Percentiles rank a stretch among this genome's conserved stretches.
These are phyloP conservation scores for Drosophila borborema DNA, from an alignment of 2,888 invertebrate genomes.

Conservation along the genomic window DNA sequence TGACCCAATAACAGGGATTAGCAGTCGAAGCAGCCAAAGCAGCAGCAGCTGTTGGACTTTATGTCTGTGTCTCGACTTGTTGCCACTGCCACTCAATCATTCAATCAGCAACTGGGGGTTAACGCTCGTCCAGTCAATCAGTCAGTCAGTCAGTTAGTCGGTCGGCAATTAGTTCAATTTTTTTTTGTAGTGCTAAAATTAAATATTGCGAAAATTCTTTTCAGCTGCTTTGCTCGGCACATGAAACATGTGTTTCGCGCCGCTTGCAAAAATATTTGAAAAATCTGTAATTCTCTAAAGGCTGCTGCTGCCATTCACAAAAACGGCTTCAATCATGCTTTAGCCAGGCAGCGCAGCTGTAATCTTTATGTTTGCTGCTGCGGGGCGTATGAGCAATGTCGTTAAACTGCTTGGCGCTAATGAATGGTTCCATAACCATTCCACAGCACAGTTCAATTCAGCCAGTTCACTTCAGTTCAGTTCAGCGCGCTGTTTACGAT, in stretches of 20 bases:
- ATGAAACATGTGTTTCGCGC: conserved; percentile 66
- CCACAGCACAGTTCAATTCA: conserved; percentile 20
- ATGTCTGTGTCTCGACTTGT: conserved; percentile 49
- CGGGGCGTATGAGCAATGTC: conserved; percentile 71
- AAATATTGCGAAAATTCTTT: conserved; percentile 80
- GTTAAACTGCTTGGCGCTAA: conserved; percentile 63
- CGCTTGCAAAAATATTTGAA: conserved; percentile 63
- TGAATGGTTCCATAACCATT: conserved; percentile 58
- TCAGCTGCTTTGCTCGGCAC: conserved; percentile 48
- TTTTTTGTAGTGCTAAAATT: conserved; percentile 72
- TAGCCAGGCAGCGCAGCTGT: conserved; percentile 20
- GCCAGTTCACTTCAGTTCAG: background rate
- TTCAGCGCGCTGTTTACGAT: conserved; percentile 4
- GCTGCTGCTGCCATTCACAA: conserved; percentile 65
- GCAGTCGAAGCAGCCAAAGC: conserved; percentile 21
- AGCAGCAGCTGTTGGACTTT: conserved; percentile 47
- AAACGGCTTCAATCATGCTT: conserved; percentile 67
- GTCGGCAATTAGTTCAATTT: conserved; percentile 79
- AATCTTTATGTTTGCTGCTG: conserved; percentile 32
- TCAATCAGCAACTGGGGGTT: conserved; percentile 64
- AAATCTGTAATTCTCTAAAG: conserved; percentile 74
- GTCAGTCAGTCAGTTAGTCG: conserved; percentile 34
- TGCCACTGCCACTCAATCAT: conserved; percentile 76
- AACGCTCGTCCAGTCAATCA: conserved; percentile 46
- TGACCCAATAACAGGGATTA: conserved; percentile 81